These are phyloP conservation scores for Aricia artaxerxes DNA, from an alignment of 2,888 invertebrate species.

Conservation along the genomic window DNA sequence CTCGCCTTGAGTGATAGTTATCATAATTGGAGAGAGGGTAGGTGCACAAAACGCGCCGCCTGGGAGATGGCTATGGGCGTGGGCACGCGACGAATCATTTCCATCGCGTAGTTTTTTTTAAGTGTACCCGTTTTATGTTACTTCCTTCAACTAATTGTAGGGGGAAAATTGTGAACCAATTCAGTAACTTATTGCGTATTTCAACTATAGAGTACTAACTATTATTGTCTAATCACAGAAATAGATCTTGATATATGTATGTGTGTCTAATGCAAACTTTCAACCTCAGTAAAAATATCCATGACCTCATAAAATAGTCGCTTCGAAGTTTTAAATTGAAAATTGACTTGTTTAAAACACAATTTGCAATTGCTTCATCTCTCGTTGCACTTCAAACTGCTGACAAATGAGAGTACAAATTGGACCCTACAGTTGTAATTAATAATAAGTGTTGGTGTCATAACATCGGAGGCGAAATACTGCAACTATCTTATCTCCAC, in stretches of 20 bases:
- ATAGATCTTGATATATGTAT: too few relatives aligned
- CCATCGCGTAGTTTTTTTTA: slow-evolving; percentile 36
- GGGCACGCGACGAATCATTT: slow-evolving; percentile 56
- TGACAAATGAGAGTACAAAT: not conserved
- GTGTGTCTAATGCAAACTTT: not conserved
- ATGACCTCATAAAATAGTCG: not conserved
- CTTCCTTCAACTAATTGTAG: not conserved
- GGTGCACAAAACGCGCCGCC: slow-evolving; percentile 65
- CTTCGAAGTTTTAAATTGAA: not conserved
- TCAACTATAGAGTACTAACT: not conserved
- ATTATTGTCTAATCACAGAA: too few relatives aligned
- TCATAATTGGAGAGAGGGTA: slow-evolving; percentile 79
- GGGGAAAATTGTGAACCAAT: not conserved
- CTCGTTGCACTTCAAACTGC: not conserved
- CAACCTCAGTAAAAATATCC: not conserved
- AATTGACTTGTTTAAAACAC: not conserved
- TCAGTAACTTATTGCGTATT: not conserved
- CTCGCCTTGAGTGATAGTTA: slow-evolving; percentile 80
- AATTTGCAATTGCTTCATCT: slow-evolving; percentile 1
- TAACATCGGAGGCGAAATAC: slow-evolving; percentile 26
- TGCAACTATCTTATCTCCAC: slow-evolving; percentile 29
- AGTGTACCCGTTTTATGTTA: not conserved
- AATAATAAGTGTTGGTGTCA: slow-evolving; percentile 21
- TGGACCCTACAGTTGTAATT: not conserved
- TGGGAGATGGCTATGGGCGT: slow-evolving; percentile 64